Evolutionary conservation across 2,797 vertebrate species (phyloP).

Genomic region (Eulemur rubriventer): DNA sequence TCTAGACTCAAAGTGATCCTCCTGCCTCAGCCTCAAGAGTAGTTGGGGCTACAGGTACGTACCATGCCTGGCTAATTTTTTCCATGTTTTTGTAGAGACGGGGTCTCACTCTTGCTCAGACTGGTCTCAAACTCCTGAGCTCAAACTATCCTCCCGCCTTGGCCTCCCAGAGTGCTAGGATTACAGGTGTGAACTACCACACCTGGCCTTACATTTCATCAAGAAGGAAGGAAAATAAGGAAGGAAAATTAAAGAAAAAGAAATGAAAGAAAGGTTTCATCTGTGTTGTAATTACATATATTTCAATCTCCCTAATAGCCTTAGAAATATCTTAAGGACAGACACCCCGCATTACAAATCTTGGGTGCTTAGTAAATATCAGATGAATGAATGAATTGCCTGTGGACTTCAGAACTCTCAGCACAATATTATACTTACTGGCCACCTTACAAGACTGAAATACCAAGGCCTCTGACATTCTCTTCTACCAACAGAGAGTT

Average conservation of each 20-base stretch:
- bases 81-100: no score
- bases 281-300: background rate
- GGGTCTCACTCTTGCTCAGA: no score
- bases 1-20: no score
- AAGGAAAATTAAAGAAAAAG: background rate
- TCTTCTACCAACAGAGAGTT: background rate
- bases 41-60: no score
- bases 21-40: no score
- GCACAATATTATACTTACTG: background rate
- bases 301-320: background rate
- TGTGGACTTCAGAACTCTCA: background rate
- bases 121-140: no score
- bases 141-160: no score
- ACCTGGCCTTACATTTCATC: no score
- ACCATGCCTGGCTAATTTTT: no score
- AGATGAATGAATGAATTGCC: background rate
- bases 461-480: background rate
- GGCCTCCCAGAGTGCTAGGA: no score
- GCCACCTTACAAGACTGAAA: background rate
- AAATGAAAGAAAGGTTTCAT: background rate
- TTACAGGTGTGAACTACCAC: no score
- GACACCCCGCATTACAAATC: background rate
- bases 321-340: background rate
- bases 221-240: no score
- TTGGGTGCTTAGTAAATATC: background rate